Base-by-base conservation (phyloP, 2,888 invertebrate species). In the Xylota sylvarum region DNA sequence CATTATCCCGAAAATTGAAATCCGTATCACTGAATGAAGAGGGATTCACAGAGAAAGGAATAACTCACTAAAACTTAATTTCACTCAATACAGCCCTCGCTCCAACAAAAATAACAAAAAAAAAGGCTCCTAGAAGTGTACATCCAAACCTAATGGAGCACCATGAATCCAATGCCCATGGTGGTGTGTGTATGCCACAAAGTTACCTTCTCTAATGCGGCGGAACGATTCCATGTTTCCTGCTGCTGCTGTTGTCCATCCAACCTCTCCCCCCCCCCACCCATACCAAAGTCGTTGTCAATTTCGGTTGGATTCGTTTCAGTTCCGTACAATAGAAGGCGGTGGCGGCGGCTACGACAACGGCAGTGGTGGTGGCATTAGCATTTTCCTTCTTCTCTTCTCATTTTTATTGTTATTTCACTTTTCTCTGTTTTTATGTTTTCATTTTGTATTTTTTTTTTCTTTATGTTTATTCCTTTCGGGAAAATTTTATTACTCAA, bases 161-260 rank as follows among this genome's bases (percentile, higher is more conserved):
- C 74, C 43, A 37, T 40, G 50, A 58, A 64, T 9, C 62, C 72
- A 9, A 82, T 70, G 52, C 56, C 17, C 78, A 55, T 76, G 30
- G 43, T 40, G 23, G 35, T 64, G 37, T 65, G 30, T 52, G 35
- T 40, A 58, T 50, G 83, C 83, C 83, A 78, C 78, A 78, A 83
- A 83, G 78, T 60, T 72, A 78, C 70, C 78, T 78, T 72, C 60
- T 73, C 65, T 78, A 78, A 83, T 83, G 83, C 78, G 83, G 83
- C 65, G 72, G 32, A 78, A 83, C 78, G 72, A 60, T 83, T 58
- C 58, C 40, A 83, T 77, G 81, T 70, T 62, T 76, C 67, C 74
- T 69, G 60, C 73, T 67, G 7, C 32, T 5, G 35, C 35, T 4
- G 32, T 17, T 72, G 79, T 73, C 48, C 72, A 65, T 56, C n/a